phyloP scores from a whole-genome alignment of 1,140 invertebrate species.

The Gonioctena quinquepunctata region DNA sequence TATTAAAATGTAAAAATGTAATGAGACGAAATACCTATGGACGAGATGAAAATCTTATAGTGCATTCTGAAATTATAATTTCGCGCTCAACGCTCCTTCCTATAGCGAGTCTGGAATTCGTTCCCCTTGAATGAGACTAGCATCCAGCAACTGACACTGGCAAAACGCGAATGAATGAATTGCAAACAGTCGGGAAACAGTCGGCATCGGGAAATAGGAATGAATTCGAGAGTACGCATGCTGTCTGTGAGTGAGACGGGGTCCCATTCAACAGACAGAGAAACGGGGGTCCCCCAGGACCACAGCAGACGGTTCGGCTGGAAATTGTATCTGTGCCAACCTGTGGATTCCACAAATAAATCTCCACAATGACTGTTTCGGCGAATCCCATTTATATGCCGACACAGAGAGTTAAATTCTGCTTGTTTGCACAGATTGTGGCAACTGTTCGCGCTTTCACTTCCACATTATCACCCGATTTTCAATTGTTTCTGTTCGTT shows the following conservation, averaged over 20 bases:
- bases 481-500: too few relatives aligned
- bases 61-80: too few relatives aligned
- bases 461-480: too few relatives aligned
- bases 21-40: too few relatives aligned
- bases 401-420: too few relatives aligned
- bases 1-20: too few relatives aligned
- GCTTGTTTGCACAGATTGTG: too few relatives aligned
- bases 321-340: constrained; percentile 36
- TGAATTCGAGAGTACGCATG: constrained; percentile 42
- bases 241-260: constrained; percentile 36
- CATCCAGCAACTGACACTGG: neutral
- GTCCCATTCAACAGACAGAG: constrained; percentile 37
- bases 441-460: too few relatives aligned
- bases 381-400: constrained; percentile 32
- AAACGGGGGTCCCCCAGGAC: constrained; percentile 35
- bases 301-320: constrained; percentile 32
- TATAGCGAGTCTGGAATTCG: too few relatives aligned
- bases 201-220: constrained; percentile 42
- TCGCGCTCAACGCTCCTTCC: too few relatives aligned
- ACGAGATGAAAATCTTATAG: too few relatives aligned
- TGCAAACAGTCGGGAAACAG: constrained; percentile 29
- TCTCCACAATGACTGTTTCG: constrained; percentile 40
- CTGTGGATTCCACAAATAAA: constrained; percentile 50
- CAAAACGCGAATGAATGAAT: constrained; percentile 12
- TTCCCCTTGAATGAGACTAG: neutral